These are phyloP conservation scores for Mus minutoides DNA, from an alignment of 2,797 vertebrate species.

Conservation along the genomic window DNA sequence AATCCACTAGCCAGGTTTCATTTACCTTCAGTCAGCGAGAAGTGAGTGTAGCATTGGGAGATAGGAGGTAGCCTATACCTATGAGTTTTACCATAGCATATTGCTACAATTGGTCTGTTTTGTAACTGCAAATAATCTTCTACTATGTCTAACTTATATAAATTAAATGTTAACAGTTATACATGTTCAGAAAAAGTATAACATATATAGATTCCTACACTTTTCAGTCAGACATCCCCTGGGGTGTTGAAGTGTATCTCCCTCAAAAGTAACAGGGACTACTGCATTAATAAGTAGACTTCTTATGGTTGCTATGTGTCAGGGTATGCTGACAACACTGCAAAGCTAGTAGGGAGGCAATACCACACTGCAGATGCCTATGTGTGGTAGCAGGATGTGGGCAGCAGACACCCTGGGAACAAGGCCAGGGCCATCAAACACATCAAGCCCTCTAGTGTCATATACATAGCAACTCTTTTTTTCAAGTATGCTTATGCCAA, in stretches of 20 bases:
- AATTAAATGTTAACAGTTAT: not conserved
- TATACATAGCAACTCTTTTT: not conserved
- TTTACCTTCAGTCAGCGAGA: not conserved
- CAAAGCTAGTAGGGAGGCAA: not conserved
- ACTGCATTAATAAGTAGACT: not conserved
- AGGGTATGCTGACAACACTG: fast-evolving
- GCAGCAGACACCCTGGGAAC: not conserved
- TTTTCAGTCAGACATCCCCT: not conserved
- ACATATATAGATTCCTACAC: not conserved
- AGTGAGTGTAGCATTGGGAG: too few species aligned
- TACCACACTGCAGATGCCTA: not conserved
- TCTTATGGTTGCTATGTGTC: not conserved
- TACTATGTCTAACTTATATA: not conserved
- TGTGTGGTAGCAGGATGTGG: not conserved
- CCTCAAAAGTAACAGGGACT: not conserved
- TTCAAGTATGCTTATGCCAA: not conserved
- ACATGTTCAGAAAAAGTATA: not conserved
- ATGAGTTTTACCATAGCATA: not conserved
- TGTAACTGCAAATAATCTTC: not conserved
- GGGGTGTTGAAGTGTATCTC: not conserved
- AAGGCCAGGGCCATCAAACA: not conserved
- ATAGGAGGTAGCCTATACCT: too few species aligned
- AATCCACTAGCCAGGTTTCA: not conserved
- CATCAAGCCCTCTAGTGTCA: not conserved
- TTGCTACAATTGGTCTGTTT: not conserved